Conservation (phyloP, 2,113 vertebrate species). For the Syngnathus scovelli region DNA sequence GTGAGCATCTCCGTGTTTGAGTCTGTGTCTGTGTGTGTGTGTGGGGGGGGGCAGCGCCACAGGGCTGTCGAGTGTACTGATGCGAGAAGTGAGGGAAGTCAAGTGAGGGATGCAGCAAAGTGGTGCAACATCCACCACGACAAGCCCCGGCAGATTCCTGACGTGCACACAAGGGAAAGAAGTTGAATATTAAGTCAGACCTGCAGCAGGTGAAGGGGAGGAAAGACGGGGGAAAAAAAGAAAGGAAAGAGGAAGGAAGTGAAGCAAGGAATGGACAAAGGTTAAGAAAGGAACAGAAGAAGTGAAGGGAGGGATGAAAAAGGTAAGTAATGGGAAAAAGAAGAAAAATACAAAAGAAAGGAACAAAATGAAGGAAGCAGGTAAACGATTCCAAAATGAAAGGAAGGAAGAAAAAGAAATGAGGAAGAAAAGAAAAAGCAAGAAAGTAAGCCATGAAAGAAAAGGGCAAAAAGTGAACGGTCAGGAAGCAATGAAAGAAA, state of each 20-base stretch:
- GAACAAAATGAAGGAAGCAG: too few species aligned
- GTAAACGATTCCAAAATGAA: too few species aligned
- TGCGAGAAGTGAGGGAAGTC: background rate
- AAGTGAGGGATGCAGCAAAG: constrained; percentile 8
- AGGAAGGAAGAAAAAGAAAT: too few species aligned
- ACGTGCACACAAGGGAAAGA: background rate
- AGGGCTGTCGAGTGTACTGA: constrained; percentile 9
- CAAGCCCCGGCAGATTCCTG: background rate
- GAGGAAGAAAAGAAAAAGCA: too few species aligned
- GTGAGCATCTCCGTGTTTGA: constrained; percentile 6
- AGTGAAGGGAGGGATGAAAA: too few species aligned
- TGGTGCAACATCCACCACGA: background rate
- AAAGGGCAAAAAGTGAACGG: background rate
- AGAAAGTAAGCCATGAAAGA: background rate
- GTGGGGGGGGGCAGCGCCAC: background rate
- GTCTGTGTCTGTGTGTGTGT: background rate
- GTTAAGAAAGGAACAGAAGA: too few species aligned
- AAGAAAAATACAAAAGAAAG: background rate
- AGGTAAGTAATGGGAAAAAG: background rate
- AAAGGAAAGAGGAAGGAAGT: background rate
- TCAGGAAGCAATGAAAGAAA: too few species aligned
- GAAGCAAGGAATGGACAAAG: background rate
- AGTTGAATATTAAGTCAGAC: background rate
- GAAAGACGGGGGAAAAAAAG: background rate
- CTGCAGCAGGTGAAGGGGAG: background rate